Base-by-base conservation (phyloP, 2,113 vertebrate species). In the Ploceus nigricollis region DNA sequence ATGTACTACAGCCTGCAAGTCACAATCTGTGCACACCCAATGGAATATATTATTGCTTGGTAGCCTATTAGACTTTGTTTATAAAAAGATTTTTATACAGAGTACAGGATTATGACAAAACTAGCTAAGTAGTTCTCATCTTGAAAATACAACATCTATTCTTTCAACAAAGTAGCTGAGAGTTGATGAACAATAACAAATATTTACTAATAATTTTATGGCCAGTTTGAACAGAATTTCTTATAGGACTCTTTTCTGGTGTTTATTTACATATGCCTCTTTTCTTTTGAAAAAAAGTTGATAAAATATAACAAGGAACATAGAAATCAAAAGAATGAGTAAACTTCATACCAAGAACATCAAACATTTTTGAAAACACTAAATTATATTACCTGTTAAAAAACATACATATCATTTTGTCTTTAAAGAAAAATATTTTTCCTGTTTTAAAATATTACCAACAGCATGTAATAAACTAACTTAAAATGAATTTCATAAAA, bases 61-160 rank as follows among this genome's bases (percentile, higher is more conserved):
- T 97, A 96, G 97, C 96, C 97, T 97, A 97, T 94, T 96, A 96
- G 96, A 97, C 97, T 97, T 94, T 95, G 93, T 96, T 97, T 97
- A 97, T 97, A 96, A 97, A 97, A 97, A 97, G 91, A 89, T 92
- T 94, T 97, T 96, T 96, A 95, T 96, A 97, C 96, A 97, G 96
- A 97, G 95, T 96, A 97, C 95, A 97, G 87, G 95, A 94, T 97
- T 97, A 96, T 94, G 97, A 97, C 96, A 97, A 96, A 97, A 97
- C 95, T 96, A 93, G 96, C 93, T 94, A 97, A 97, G 93, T 90
- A 88, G 90, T 89, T 93, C 77, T 96, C 93, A 84, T 96, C 90
- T 97, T 57, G 95, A 97, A 97, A 97, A 96, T 97, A 97, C 97
- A 95, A 97, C 96, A 97, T 91, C 92, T 7, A 96, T 90, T 97